Evolutionary conservation across 2,888 invertebrate species (phyloP), one percentile per base, ranked within the genome.

Genomic region (Drosophila barbarae): DNA sequence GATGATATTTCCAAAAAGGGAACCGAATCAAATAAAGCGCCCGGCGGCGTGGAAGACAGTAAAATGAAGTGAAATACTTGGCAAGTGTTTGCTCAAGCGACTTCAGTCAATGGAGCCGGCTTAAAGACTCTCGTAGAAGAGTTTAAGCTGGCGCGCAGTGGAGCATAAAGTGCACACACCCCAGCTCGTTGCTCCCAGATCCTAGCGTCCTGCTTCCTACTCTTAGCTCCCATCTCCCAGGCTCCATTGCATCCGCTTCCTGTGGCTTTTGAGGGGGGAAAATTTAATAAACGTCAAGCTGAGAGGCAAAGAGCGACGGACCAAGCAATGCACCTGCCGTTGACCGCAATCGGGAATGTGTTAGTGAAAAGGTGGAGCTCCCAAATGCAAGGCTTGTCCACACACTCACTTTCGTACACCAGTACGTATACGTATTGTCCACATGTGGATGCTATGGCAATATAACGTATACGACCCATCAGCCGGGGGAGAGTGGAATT

Each of bases 241-340:
- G 34, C 18, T 47, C 30, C 36, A 32, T 23, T 44, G 34, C 34
- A 58, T 60, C 18, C 32, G 38, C 38, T 46, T 60, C 59, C 42
- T 54, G 46, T 39, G 53, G 53, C 23, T 36, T 35, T 41, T 2
- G 50, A 18, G 12, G 41, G 42, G 21, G 50, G 57, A 69, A 69
- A 75, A 81, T 81, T 81, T 73, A 84, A 84, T 78, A 81, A 81
- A 76, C 66, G 72, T 84, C 78, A 75, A 75, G 49, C 42, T 65
- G 52, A 28, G 60, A 41, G 66, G 47, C 21, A 23, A 21, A n/a
- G 55, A 50, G 49, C 32, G 61, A 61, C 26, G 42, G 39, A 23
- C 64, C 49, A 34, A 61, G 32, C 65, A 65, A 36, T 63, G 63
- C 63, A 63, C 63, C 63, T 63, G 63, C 42, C 65, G 65, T 52